Conservation (phyloP, 2,113 vertebrate species). For the Nothobranchius furzeri region DNA sequence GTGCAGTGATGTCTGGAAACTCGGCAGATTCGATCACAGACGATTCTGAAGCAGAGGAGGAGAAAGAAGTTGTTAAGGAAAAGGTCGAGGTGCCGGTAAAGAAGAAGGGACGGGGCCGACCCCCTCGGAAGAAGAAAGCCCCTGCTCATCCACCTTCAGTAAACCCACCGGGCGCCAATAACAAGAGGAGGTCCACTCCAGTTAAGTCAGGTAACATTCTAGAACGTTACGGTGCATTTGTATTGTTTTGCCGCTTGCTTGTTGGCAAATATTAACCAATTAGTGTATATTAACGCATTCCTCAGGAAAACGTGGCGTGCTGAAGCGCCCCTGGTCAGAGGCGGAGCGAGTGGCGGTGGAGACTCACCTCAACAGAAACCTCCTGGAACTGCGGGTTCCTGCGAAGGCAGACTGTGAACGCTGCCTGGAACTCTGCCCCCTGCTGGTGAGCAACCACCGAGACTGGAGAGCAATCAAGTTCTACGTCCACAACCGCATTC, state of each 20-base stretch:
- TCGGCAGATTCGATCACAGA: slow-evolving; percentile 80
- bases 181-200: slow-evolving; percentile 71
- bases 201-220: slow-evolving; percentile 73
- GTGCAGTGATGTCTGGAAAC: slow-evolving; percentile 79
- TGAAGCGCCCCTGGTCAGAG: slow-evolving; percentile 83
- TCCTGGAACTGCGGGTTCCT: slow-evolving; percentile 78
- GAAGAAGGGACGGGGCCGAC: slow-evolving; percentile 70
- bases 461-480: slow-evolving; percentile 84
- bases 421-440: slow-evolving; percentile 80
- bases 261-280: no score
- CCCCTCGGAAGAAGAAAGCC: slow-evolving; percentile 61
- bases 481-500: slow-evolving; percentile 83
- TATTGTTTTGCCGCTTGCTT: no score
- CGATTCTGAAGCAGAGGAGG: slow-evolving; percentile 70
- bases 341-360: slow-evolving; percentile 80
- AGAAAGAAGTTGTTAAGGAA: slow-evolving; percentile 67
- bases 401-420: slow-evolving; percentile 83
- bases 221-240: no score
- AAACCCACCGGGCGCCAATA: slow-evolving; percentile 31
- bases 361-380: slow-evolving; percentile 80
- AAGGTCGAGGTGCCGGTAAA: slow-evolving; percentile 49
- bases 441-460: slow-evolving; percentile 80
- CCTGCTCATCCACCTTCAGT: slow-evolving; percentile 30
- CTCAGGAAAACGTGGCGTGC: slow-evolving; percentile 81
- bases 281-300: not conserved